Evolutionary conservation across 2,797 vertebrate genomes (phyloP).

Genomic region (Columba guinea): DNA sequence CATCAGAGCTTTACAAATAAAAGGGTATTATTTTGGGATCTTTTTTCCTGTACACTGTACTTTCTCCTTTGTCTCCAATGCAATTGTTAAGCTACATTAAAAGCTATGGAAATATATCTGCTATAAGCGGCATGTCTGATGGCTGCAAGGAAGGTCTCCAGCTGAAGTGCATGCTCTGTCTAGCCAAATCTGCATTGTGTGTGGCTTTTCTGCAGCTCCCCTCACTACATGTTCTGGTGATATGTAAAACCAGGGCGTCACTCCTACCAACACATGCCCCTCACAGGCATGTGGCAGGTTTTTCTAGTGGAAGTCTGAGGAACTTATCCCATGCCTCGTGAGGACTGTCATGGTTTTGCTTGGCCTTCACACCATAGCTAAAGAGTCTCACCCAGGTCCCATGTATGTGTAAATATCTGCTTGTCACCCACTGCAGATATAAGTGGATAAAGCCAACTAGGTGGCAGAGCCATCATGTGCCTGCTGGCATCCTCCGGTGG

Average conservation of each 20-base stretch:
- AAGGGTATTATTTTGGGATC: slow-evolving; percentile 79
- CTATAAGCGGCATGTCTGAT: not conserved
- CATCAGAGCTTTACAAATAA: slow-evolving; percentile 85
- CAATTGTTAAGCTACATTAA: not conserved
- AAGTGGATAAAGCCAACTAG: not conserved
- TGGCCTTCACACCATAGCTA: not conserved
- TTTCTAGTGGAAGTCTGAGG: not conserved
- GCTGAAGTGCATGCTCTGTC: not conserved
- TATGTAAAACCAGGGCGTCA: not conserved
- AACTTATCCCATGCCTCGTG: not conserved
- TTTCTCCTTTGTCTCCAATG: slow-evolving; percentile 42
- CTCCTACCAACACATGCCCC: not conserved
- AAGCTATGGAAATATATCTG: not conserved
- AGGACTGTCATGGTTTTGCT: not conserved
- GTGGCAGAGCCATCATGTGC: not conserved
- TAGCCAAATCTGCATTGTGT: not conserved
- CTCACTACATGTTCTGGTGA: not conserved
- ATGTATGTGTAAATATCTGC: not conserved
- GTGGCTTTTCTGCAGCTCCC: not conserved
- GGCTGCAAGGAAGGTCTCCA: not conserved
- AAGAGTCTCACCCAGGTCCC: not conserved
- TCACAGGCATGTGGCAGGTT: rapidly evolving
- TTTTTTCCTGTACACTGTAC: slow-evolving; percentile 65
- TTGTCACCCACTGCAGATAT: not conserved
- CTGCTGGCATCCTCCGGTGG: not conserved